These are phyloP conservation scores for Rhinatrema bivittatum DNA, from an alignment of 2,797 vertebrate species.

Conservation along the genomic window DNA sequence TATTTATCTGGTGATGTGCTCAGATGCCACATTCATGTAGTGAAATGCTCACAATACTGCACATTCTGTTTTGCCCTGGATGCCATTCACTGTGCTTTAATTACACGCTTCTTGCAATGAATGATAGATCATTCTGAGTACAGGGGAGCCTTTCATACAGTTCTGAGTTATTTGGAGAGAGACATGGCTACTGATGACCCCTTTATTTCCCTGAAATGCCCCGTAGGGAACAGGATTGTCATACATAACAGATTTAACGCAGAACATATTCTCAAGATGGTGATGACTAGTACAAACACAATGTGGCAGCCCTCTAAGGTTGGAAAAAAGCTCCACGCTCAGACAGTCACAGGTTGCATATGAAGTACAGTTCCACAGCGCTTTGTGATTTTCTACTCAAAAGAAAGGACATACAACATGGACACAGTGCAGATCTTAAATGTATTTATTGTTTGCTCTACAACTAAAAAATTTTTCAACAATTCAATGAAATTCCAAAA, in stretches of 20 bases:
- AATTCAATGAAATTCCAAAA: constrained; percentile 52
- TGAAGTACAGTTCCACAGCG: neutral
- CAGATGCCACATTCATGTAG: constrained; percentile 8
- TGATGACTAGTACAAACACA: too few relatives aligned
- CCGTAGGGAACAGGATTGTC: constrained; percentile 1
- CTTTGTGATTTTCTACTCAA: neutral
- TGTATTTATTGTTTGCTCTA: constrained; percentile 38
- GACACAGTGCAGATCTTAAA: constrained; percentile 18
- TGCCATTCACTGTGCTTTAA: constrained; percentile 19
- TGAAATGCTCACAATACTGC: constrained; percentile 22
- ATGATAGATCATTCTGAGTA: constrained; percentile 18
- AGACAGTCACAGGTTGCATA: too few relatives aligned
- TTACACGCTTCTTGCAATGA: constrained; percentile 21
- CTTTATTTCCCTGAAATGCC: constrained; percentile 6
- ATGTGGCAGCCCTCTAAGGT: too few relatives aligned
- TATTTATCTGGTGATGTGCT: constrained; percentile 18
- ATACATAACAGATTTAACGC: too few relatives aligned
- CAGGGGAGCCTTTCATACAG: neutral
- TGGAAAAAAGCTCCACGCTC: too few relatives aligned
- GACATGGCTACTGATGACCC: constrained; percentile 3
- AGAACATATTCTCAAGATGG: too few relatives aligned
- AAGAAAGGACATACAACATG: neutral
- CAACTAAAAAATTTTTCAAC: too few relatives aligned
- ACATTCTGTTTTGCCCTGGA: constrained; percentile 11
- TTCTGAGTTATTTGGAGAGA: constrained; percentile 6